Percentiles rank a stretch among this genome's conserved stretches.
Conservation (phyloP, 1,140 invertebrate species). For the Aphis craccivora region DNA sequence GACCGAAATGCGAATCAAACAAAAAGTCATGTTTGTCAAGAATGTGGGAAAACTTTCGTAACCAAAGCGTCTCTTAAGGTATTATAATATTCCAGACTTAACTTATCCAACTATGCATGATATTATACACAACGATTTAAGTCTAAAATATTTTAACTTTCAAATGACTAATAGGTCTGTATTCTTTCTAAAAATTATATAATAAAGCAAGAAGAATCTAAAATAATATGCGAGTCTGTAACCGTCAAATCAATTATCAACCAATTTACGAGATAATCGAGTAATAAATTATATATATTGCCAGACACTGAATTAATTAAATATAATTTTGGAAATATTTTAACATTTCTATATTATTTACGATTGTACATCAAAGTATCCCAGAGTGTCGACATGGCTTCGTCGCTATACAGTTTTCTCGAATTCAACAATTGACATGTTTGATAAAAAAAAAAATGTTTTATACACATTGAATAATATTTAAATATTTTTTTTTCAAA, state of each 20-base stretch:
- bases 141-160: not conserved
- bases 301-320: not conserved
- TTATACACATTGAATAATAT: not conserved
- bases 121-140: not conserved
- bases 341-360: not conserved
- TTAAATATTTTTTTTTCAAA: not conserved
- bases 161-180: not conserved
- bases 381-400: too few relatives aligned
- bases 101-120: not conserved
- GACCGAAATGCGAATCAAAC: conserved; percentile 55
- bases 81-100: conserved; percentile 10
- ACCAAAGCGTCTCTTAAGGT: conserved; percentile 66
- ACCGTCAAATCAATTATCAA: not conserved
- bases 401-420: not conserved
- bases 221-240: not conserved
- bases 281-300: not conserved
- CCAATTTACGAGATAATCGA: not conserved
- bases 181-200: not conserved
- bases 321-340: not conserved
- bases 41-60: conserved; percentile 69
- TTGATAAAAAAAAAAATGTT: not conserved
- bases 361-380: not conserved
- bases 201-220: not conserved
- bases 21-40: conserved; percentile 64
- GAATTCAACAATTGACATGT: not conserved